Base-by-base conservation (phyloP, 1,140 invertebrate species). In the Mamestra configurata region DNA sequence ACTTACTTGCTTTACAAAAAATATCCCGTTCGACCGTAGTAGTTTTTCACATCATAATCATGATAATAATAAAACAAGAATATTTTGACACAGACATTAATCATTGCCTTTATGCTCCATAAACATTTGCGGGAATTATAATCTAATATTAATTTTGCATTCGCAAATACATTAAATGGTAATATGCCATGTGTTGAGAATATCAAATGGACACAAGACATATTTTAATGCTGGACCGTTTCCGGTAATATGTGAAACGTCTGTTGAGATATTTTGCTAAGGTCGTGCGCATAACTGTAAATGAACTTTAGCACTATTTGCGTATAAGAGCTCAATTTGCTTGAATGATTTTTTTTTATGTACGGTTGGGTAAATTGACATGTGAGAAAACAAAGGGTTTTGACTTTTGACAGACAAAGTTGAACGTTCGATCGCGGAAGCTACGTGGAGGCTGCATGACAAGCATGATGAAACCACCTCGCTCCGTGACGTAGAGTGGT, bases 391-490 rank as follows among this genome's bases (percentile, higher is more conserved):
- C 55, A 61, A 76, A 76, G 55, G 72, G 53, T 24, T 73, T 43
- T 31, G 35, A 37, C 40, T 73, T 57, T 81, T 70, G 51, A 84
- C 79, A 87, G 59, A 87, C 80, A 87, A 88, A 88, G 90, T 90
- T 93, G 90, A 93, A 92, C 82, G 92, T 79, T 92, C 91, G 89
- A 92, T 89, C 88, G 88, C 91, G 91, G 91, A 92, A 93, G 88
- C 80, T 37, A 35, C 59, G 78, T 68, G 81, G 87, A 90, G 89
- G 90, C 87, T 91, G 85, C 37, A 73, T 81, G 81, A 78, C 35
- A 7, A 81, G 76, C 61, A 71, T 89, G 90, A 89, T 88, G 89
- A 90, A 91, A 89, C 81, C 79, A 81, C 77, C 85, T 79, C 79
- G 85, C 79, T 82, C 82, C 84, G 82, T 90, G 84, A 87, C 86